Evolutionary conservation across 1,140 invertebrate species (phyloP).

Genomic region (Helicoverpa armigera): DNA sequence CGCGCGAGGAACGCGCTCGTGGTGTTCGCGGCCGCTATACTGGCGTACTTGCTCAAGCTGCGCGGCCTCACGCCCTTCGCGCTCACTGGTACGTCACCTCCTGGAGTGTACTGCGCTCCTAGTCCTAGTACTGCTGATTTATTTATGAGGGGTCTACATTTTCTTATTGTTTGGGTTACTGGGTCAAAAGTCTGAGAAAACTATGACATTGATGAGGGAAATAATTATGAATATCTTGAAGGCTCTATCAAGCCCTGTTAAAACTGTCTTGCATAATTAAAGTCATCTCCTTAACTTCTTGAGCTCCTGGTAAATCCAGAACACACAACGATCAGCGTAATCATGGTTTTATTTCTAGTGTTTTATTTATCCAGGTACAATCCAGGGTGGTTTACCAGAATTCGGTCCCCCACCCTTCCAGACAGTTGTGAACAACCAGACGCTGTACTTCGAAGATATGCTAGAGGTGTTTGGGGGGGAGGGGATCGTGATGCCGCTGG

Average conservation of each 20-base stretch:
- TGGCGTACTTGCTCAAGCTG: constrained; percentile 86
- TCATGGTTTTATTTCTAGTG: no score
- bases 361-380: no score
- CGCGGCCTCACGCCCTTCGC: constrained; percentile 84
- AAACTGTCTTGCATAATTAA: neutral
- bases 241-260: no score
- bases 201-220: no score
- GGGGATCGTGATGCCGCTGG: constrained; percentile 90
- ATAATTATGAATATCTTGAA: no score
- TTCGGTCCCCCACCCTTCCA: constrained; percentile 88
- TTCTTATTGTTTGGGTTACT: neutral
- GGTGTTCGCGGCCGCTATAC: constrained; percentile 88
- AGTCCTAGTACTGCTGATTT: neutral
- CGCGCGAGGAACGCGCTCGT: constrained; percentile 89
- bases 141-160: neutral
- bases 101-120: neutral
- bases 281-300: neutral
- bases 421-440: constrained; percentile 85
- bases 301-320: neutral
- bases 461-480: constrained; percentile 88
- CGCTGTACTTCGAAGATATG: constrained; percentile 88
- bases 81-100: constrained; percentile 86
- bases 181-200: no score
- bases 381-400: no score
- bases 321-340: neutral